Percentiles rank a stretch among this genome's conserved stretches.
phyloP scores from a whole-genome alignment of 2,113 vertebrate species.

The Ranitomeya variabilis region DNA sequence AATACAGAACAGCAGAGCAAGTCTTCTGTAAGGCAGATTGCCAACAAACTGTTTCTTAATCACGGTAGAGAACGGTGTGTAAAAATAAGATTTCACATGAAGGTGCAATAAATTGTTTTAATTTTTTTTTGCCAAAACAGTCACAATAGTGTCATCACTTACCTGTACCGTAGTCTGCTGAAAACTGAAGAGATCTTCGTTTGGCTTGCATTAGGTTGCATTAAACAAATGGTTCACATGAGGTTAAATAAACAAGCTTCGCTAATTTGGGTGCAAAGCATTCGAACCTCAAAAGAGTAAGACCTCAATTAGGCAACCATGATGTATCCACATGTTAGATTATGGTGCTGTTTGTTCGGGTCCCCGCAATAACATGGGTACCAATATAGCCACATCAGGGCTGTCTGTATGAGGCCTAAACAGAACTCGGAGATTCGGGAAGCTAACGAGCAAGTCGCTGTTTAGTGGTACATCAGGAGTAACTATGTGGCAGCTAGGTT shows the following conservation, averaged over 20 bases:
- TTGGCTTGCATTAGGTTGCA: conserved; percentile 21
- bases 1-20: too few relatives aligned
- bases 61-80: neutral
- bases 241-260: neutral
- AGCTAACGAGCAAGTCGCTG: too few relatives aligned
- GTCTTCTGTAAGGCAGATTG: too few relatives aligned
- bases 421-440: neutral
- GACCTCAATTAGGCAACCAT: neutral
- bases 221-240: neutral
- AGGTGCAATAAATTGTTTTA: conserved; percentile 23
- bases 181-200: conserved; percentile 39
- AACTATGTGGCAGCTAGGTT: neutral
- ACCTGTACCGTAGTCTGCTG: conserved; percentile 18
- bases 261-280: neutral
- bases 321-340: neutral
- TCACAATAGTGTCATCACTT: conserved; percentile 38
- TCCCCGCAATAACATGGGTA: neutral
- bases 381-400: neutral
- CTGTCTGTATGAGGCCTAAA: neutral
- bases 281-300: neutral
- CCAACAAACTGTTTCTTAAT: neutral
- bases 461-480: neutral
- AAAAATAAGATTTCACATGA: conserved; percentile 45
- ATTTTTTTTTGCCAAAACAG: neutral
- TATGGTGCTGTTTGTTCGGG: neutral